Evolutionary conservation across 1,140 invertebrate genomes (phyloP).

Genomic region (Dinothrombium tinctorium): DNA sequence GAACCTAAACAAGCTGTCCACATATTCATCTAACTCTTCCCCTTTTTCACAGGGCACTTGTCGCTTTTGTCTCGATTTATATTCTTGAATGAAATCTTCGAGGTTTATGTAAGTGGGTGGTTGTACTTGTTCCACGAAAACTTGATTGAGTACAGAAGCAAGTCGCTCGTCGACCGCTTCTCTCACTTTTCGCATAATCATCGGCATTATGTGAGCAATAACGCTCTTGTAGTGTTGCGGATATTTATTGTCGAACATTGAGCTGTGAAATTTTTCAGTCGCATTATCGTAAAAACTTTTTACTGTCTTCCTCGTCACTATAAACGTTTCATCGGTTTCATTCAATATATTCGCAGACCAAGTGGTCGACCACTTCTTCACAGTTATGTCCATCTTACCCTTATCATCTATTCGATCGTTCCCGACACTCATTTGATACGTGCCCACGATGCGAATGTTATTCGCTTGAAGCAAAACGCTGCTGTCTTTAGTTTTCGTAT

Average conservation of each 20-base stretch:
- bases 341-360: background rate
- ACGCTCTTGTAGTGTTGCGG: background rate
- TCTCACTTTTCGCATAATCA: background rate
- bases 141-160: background rate
- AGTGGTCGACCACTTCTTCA: background rate
- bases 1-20: conserved; percentile 17
- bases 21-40: conserved; percentile 18
- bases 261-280: background rate
- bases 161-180: background rate
- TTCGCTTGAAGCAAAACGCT: background rate
- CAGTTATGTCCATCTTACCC: background rate
- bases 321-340: background rate
- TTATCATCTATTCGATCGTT: background rate
- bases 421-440: background rate
- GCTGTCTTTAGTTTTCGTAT: background rate
- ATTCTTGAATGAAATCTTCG: background rate
- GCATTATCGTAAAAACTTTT: conserved; percentile 1
- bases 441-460: background rate
- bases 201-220: background rate
- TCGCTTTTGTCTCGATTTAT: conserved; percentile 2
- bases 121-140: background rate
- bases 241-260: background rate
- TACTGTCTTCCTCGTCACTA: background rate
- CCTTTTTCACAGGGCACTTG: conserved; percentile 18
- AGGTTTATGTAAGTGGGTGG: background rate